phyloP scores from a whole-genome alignment of 2,797 vertebrate species.

The Bradypus variegatus region DNA sequence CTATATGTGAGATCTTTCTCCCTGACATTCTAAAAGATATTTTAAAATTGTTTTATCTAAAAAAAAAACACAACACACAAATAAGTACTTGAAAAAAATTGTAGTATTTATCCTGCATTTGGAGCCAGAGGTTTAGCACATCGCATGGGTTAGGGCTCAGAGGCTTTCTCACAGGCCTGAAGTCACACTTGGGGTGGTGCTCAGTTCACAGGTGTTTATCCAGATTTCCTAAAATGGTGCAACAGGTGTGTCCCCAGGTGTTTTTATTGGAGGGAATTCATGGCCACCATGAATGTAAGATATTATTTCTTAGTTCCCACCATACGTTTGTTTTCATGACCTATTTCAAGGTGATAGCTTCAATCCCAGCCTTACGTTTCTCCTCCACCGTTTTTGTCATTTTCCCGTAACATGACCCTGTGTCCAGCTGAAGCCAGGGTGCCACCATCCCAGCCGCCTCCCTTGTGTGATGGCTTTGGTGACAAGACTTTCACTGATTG shows the following conservation, averaged over 20 bases:
- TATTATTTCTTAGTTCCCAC: neutral
- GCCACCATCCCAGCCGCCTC: neutral
- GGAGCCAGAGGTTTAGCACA: neutral
- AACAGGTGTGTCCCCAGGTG: neutral
- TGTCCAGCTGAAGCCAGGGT: neutral
- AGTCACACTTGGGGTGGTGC: neutral
- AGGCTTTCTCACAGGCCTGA: neutral
- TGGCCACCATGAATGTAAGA: neutral
- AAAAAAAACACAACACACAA: neutral
- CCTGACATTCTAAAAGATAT: slow-evolving; percentile 2
- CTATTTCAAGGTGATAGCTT: slow-evolving; percentile 15
- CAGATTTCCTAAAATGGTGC: neutral
- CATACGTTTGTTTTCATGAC: neutral
- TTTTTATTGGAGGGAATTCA: neutral
- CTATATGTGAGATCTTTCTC: neutral
- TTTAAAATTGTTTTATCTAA: slow-evolving; percentile 3
- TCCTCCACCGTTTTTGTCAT: neutral
- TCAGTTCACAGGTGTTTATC: neutral
- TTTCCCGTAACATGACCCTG: neutral
- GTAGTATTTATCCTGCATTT: neutral
- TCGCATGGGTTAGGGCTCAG: neutral
- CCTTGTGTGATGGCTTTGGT: neutral
- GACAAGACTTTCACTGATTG: neutral
- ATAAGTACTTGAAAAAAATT: neutral
- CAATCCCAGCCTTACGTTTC: slow-evolving; percentile 20